These are phyloP conservation scores for Micropoecilia bifurca DNA, from an alignment of 2,797 vertebrate species.

Conservation along the genomic window DNA sequence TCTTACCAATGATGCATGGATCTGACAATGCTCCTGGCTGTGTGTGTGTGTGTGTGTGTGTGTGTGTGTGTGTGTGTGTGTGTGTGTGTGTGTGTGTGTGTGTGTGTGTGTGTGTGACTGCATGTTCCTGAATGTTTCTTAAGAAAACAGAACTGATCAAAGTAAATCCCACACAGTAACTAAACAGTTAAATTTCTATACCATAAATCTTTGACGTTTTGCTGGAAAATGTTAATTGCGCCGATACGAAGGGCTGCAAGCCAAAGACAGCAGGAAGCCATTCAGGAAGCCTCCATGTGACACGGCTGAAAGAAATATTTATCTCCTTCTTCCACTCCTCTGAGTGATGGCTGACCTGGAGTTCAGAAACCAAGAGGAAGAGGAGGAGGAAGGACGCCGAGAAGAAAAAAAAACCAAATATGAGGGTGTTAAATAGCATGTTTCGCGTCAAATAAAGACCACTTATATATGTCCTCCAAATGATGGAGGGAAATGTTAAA, in stretches of 20 bases:
- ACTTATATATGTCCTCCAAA: slow-evolving; percentile 59
- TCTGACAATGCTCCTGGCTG: slow-evolving; percentile 81
- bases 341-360: slow-evolving; percentile 74
- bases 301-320: slow-evolving; percentile 79
- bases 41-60: slow-evolving; percentile 39
- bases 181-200: slow-evolving; percentile 32
- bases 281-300: slow-evolving; percentile 74
- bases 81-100: slow-evolving; percentile 37
- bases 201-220: slow-evolving; percentile 6
- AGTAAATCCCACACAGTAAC: slow-evolving; percentile 28
- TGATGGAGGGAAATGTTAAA: slow-evolving; percentile 35
- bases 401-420: slow-evolving; percentile 48
- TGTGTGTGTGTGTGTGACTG: slow-evolving; percentile 31
- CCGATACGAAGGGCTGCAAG: slow-evolving; percentile 25
- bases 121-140: slow-evolving; percentile 21
- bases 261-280: slow-evolving; percentile 59
- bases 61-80: slow-evolving; percentile 36
- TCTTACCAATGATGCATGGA: slow-evolving; percentile 85
- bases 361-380: slow-evolving; percentile 59
- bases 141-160: slow-evolving; percentile 41
- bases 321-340: slow-evolving; percentile 65
- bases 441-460: slow-evolving; percentile 64
- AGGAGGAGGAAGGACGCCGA: slow-evolving; percentile 53
- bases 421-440: slow-evolving; percentile 72
- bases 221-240: slow-evolving; percentile 35